Evolutionary conservation across 2,888 invertebrate genomes (phyloP), one percentile per base, ranked within the genome.

Genomic region (Elegia similella): DNA sequence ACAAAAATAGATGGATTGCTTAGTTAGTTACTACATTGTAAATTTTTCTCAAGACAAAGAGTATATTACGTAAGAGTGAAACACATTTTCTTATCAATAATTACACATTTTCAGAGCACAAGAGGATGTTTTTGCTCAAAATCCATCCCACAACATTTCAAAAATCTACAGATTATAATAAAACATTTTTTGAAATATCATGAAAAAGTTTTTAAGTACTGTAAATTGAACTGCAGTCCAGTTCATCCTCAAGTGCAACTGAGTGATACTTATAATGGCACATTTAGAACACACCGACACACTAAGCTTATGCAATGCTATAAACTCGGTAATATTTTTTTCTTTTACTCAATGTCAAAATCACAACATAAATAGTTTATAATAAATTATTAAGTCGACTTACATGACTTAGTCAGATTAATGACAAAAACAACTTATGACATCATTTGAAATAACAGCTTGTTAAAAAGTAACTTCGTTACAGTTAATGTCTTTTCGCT

Each of bases 231-330:
- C 38, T 46, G 13, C 57, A 48, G 17, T 44, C 44, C 16, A 58
- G 23, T 32, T 54, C n/a, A 30, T 17, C 47, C 47, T 50, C 10
- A 16, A 52, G 55, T 52, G 57, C 29, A n/a, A 34, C 42, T 57
- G 50, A 15, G 34, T 46, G 56, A 67, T 58, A 34, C 12, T 17
- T 55, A 61, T 62, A 81, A 76, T 85, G 82, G 84, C 83, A 85
- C 85, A 74, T 78, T 61, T 60, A 83, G 82, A 86, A 86, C 84
- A 85, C 82, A 80, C 76, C 57, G 75, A 82, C 70, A 76, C 62
- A 63, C 72, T 67, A 78, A 78, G 75, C 75, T 80, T 75, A 65
- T 63, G 70, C 59, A 55, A 46, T 32, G 38, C 32, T 32, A 48
- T 48, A 15, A 32, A 48, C 30, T 48, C 23, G 6, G 10, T 13